These are phyloP conservation scores for Pteronotus mesoamericanus DNA, from an alignment of 2,797 vertebrate genomes.

Conservation along the genomic window DNA sequence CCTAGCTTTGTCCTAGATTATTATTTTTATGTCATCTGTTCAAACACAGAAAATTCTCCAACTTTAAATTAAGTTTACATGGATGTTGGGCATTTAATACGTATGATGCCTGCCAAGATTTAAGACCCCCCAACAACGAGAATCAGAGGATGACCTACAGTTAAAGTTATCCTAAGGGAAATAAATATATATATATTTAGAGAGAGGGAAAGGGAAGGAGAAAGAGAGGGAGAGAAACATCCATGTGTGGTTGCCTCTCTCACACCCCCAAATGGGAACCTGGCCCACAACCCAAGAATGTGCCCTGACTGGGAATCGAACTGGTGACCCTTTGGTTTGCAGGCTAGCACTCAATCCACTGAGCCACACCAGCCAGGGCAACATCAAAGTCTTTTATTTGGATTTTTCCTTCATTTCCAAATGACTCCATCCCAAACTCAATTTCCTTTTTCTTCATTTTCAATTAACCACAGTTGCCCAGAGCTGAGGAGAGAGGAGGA, in stretches of 20 bases:
- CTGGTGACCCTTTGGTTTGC: too few species aligned
- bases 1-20: not conserved
- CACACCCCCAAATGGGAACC: too few species aligned
- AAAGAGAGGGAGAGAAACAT: too few species aligned
- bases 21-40: not conserved
- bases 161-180: not conserved
- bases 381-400: constrained; percentile 72
- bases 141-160: constrained; percentile 21
- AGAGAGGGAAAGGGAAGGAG: too few species aligned
- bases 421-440: constrained; percentile 66
- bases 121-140: not conserved
- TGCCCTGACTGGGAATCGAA: too few species aligned
- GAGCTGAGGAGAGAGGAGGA: constrained; percentile 59
- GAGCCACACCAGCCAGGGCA: too few species aligned
- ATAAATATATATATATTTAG: too few species aligned
- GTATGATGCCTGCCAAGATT: not conserved
- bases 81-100: not conserved
- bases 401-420: constrained; percentile 61
- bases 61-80: not conserved
- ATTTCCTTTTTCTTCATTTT: constrained; percentile 73
- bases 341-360: too few species aligned
- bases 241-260: too few species aligned
- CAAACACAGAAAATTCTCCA: not conserved
- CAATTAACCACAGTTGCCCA: constrained; percentile 74
- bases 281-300: too few species aligned